Base-by-base conservation (phyloP, 2,888 invertebrate species). In the Tricholauxania praeusta region DNA sequence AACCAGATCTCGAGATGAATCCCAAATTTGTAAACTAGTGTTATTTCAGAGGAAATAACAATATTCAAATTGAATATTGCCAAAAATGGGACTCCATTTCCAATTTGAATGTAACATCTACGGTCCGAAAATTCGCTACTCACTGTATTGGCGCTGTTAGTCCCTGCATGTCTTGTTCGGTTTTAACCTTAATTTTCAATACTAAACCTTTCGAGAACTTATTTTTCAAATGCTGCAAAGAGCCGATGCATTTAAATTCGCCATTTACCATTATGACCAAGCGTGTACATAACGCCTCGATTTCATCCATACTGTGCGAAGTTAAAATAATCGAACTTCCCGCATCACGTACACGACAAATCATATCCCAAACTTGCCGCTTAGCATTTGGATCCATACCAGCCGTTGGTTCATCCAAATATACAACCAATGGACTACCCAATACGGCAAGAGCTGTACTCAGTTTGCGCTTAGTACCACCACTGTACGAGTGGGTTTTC, bases 291-390 rank as follows among this genome's bases (percentile, higher is more conserved):
- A 95, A 88, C 55, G 92, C 93, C 88, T 94, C 94, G 86, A 94
- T 94, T 87, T 95, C 94, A 85, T 93, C 93, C 93, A 95, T 94
- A 85, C 93, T 93, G 87, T 94, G 94, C 59, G 95, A 95, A 28
- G 96, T 96, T 72, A 96, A 89, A 74, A 96, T 89, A 71, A 96
- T 90, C 74, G 93, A 92, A 81, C 90, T 90, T 0, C 95, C 94
- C 4, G 90, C 88, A 70, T 91, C 91, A 62, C 93, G 89, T 48
- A 93, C 90, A 73, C 90, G 89, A 74, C 90, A 89, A 32, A 95
- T 89, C 4, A 92, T 92, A 78, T 93, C 89, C 96, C 96, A 96
- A 12, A 96, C 89, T 74, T 93, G 91, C 73, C 95, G 89, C 80
- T 94, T 91, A 0, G 82, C 82, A 8, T 79, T 83, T 6, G 86